Evolutionary conservation across 1,140 invertebrate genomes (phyloP), one percentile per base, ranked within the genome.

Genomic region (Orchesella cincta): DNA sequence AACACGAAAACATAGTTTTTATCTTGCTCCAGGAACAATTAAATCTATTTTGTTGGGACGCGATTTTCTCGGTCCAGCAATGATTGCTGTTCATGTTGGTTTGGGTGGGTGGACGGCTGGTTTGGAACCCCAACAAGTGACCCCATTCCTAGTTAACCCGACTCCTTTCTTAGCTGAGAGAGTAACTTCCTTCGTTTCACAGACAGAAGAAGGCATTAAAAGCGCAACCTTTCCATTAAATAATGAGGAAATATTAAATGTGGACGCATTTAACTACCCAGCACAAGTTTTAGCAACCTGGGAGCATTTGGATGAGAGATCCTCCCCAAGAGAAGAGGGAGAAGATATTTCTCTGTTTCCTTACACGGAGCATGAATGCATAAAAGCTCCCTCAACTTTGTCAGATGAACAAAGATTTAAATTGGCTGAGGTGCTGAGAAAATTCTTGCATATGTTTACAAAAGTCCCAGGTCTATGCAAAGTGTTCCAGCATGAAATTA

Each of bases 21-120:
- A 35, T 5, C n/a, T 80, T 26, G 1, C 73, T 5, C 79, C 79
- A 0, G 74, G 67, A 0, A 31, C 34, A 23, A 46, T 26, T 0
- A 54, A 51, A 36, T 12, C 75, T 0, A 28, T 80, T 16, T 29
- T 80, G 0, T 46, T 80, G 20, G 79, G 79, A 0, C n/a, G 79
- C 31, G 79, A 80, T 51, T 80, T 80, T 72, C 31, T 80, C 3
- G n/a, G 39, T 12, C 18, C 36, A 34, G 33, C 12, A 23, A 33
- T 74, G 12, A 74, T 80, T 34, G 39, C 39, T 23, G 14, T 78
- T 0, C 28, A 73, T 74, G 23, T 76, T 14, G 28, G 36, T 23
- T 5, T 8, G 1, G 57, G 36, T 0, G 71, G 77, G 1, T 78
- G 75, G 67, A 34, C 67, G 26, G 67, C 31, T 71, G 67, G 34